phyloP scores from a whole-genome alignment of 2,113 vertebrate species.

The Podarcis cretensis region DNA sequence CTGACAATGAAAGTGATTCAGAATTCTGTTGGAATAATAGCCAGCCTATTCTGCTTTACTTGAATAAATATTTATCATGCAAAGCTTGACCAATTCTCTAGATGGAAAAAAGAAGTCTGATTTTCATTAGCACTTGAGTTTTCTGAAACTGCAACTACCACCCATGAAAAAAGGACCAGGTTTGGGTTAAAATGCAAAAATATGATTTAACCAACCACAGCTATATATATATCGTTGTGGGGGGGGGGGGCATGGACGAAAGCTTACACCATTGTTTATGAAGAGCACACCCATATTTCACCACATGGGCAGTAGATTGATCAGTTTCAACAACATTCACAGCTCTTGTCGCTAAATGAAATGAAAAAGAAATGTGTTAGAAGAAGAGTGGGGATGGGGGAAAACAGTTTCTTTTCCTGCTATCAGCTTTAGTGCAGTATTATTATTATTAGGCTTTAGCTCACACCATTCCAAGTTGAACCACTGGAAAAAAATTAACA shows the following conservation, averaged over 20 bases:
- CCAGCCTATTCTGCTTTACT: conserved; percentile 30
- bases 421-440: conserved; percentile 3
- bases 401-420: background rate
- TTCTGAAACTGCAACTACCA: background rate
- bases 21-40: conserved; percentile 48
- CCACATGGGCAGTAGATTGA: background rate
- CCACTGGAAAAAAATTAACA: conserved; percentile 14
- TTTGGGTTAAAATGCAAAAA: conserved; percentile 43
- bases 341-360: background rate
- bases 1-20: conserved; percentile 71
- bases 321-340: background rate
- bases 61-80: conserved; percentile 46
- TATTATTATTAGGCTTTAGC: conserved; percentile 7
- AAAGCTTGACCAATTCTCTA: conserved; percentile 45
- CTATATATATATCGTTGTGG: background rate
- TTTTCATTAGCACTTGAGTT: background rate
- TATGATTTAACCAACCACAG: conserved; percentile 19
- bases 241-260: background rate
- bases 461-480: background rate
- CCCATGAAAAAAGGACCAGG: conserved; percentile 28
- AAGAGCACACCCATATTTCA: background rate
- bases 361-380: background rate
- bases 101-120: background rate
- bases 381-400: background rate
- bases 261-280: background rate